A percentile compares a stretch with the other conserved stretches of the same genome.
phyloP scores from a whole-genome alignment of 2,888 invertebrate genomes.

The Tiphia femorata region DNA sequence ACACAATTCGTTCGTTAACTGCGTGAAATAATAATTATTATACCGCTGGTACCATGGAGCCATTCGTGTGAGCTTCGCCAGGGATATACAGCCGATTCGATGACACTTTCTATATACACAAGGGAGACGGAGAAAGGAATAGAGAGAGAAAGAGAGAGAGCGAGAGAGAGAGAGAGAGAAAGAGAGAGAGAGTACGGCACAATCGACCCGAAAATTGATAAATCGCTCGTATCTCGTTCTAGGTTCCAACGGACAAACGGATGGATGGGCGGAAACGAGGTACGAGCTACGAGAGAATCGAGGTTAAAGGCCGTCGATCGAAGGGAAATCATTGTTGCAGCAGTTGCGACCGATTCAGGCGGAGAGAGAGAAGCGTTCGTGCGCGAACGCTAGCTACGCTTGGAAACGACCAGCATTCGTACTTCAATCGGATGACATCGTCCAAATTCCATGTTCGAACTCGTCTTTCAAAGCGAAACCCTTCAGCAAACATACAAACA shows the following conservation, averaged over 20 bases:
- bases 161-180: too few species aligned
- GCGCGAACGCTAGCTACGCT: too few species aligned
- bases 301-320: slow-evolving; percentile 22
- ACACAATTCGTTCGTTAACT: slow-evolving; percentile 60
- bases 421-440: too few species aligned
- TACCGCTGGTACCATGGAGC: slow-evolving; percentile 47
- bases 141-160: too few species aligned
- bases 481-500: too few species aligned
- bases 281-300: slow-evolving; percentile 4
- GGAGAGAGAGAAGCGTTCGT: too few species aligned
- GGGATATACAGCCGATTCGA: slow-evolving; percentile 20
- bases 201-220: slow-evolving; percentile 49
- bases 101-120: slow-evolving; percentile 44
- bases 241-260: not conserved
- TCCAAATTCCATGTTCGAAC: too few species aligned
- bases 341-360: not conserved
- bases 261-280: too few species aligned
- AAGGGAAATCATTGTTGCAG: slow-evolving; percentile 6
- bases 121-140: too few species aligned
- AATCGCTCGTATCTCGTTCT: slow-evolving; percentile 42
- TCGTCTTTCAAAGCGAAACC: too few species aligned
- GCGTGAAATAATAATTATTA: slow-evolving; percentile 59
- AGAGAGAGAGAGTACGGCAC: too few species aligned
- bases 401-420: too few species aligned
- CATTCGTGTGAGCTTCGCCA: slow-evolving; percentile 34